Conservation (phyloP, 2,888 invertebrate genomes). For the Dascillus cervinus region DNA sequence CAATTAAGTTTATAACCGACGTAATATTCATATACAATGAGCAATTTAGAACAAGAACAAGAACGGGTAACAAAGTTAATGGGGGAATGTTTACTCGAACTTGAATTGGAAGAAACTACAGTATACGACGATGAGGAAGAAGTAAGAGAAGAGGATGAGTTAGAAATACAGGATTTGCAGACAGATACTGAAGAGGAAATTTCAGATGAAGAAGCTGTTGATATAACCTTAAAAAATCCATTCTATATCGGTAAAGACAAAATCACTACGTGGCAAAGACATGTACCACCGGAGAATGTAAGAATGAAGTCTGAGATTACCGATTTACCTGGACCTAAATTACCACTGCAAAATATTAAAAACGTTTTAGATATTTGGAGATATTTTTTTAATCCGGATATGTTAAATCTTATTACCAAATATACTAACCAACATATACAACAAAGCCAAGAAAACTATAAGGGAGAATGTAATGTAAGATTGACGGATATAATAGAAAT, state of each 20-base stretch:
- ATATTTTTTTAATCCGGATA: background rate
- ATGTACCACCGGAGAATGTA: background rate
- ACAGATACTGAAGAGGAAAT: no score
- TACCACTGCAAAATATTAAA: background rate
- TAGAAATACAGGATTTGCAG: no score
- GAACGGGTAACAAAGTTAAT: no score
- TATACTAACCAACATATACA: background rate
- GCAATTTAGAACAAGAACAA: no score
- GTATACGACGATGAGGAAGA: no score
- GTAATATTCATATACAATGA: no score
- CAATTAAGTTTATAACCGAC: no score
- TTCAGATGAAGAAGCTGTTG: no score
- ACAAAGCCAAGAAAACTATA: background rate
- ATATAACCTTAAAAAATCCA: no score
- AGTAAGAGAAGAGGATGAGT: no score
- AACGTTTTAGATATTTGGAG: background rate
- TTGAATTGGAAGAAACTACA: no score
- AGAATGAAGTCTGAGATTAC: background rate
- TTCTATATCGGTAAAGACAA: background rate
- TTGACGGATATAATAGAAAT: slow-evolving; percentile 1
- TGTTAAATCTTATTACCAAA: background rate
- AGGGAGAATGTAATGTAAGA: slow-evolving; percentile 1
- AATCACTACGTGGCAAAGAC: background rate
- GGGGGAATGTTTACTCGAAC: no score
- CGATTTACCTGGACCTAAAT: background rate